Evolutionary conservation across 1,140 invertebrate genomes (phyloP).

Genomic region (Condylostylus longicornis): DNA sequence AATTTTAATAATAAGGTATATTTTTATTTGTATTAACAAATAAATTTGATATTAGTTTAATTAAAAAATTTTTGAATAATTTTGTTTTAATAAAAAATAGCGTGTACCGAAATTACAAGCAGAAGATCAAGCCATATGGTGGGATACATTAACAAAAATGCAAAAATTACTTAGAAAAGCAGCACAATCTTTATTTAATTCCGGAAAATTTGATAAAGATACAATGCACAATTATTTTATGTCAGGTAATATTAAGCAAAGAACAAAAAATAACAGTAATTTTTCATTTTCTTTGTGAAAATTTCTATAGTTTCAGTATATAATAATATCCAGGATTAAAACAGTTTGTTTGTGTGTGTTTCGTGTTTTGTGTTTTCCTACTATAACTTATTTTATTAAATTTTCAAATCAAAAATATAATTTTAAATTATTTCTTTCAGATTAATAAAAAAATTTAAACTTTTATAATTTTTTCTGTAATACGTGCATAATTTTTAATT

Average conservation of each 20-base stretch:
- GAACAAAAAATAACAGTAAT: neutral
- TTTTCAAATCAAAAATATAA: too few relatives aligned
- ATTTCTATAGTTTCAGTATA: neutral
- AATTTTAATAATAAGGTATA: conserved; percentile 96
- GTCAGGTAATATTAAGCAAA: conserved; percentile 58
- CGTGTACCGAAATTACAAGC: conserved; percentile 85
- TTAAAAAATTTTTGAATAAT: too few relatives aligned
- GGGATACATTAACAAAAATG: conserved; percentile 90
- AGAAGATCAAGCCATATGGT: conserved; percentile 93
- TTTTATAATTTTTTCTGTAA: too few relatives aligned
- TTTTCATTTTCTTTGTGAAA: conserved; percentile 2
- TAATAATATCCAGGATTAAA: neutral
- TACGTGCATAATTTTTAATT: too few relatives aligned
- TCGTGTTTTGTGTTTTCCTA: too few relatives aligned
- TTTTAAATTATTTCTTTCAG: too few relatives aligned
- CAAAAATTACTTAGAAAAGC: conserved; percentile 89
- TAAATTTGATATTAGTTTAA: neutral
- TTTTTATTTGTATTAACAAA: conserved; percentile 1
- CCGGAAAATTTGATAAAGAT: conserved; percentile 78
- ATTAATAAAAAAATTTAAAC: neutral
- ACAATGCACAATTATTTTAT: conserved; percentile 97
- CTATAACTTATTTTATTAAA: too few relatives aligned
- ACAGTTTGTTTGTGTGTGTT: too few relatives aligned
- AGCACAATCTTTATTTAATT: conserved; percentile 64
- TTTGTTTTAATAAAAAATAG: conserved; percentile 34